A percentile compares a stretch with the other conserved stretches of the same genome.
These are phyloP conservation scores for Tortrix viridana DNA, from an alignment of 2,888 invertebrate genomes.

Conservation along the genomic window DNA sequence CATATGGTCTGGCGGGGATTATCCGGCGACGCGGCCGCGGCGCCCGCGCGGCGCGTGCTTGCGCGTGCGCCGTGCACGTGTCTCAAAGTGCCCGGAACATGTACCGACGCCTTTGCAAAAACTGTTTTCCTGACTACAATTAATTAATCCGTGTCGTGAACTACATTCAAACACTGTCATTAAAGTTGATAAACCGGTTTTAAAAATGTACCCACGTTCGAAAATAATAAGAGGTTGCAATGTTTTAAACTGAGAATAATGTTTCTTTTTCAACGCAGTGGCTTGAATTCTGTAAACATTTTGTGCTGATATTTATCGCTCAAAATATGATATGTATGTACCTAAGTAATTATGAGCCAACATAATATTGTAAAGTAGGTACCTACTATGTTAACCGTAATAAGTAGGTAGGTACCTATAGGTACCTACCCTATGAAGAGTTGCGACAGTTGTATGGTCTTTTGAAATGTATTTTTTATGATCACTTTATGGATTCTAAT, in stretches of 20 bases:
- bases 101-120: conserved; percentile 67
- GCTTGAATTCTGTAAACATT: no score
- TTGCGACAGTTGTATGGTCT: no score
- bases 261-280: no score
- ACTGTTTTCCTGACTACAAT: conserved; percentile 74
- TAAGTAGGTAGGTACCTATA: no score
- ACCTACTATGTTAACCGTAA: no score
- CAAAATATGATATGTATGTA: no score
- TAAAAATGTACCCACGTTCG: background rate
- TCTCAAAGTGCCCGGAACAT: conserved; percentile 71
- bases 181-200: conserved; percentile 32
- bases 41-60: conserved; percentile 43
- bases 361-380: no score
- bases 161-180: conserved; percentile 54
- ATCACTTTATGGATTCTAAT: no score
- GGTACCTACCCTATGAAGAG: no score
- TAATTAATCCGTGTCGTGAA: conserved; percentile 75
- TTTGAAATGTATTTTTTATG: no score
- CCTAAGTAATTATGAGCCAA: no score
- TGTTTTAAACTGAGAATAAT: background rate
- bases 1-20: conserved; percentile 69
- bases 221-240: background rate
- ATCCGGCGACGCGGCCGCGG: conserved; percentile 55
- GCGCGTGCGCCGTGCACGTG: conserved; percentile 57
- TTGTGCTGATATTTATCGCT: no score